Conservation (phyloP, 2,888 invertebrate genomes). For the Candidula unifasciata region DNA sequence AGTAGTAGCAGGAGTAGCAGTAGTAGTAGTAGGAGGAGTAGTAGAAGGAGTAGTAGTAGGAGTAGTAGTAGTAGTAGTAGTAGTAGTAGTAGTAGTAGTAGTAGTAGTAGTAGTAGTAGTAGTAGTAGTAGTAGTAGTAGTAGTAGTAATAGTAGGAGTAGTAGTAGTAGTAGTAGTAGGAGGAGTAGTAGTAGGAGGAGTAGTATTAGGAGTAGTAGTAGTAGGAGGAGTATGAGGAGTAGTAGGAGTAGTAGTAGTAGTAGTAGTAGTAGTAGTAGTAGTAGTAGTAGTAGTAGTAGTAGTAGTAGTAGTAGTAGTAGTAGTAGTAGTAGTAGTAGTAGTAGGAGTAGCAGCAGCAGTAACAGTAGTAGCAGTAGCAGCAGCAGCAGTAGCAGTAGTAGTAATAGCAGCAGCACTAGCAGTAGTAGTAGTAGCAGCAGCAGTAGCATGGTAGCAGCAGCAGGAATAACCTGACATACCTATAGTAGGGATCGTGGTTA, state of each 20-base stretch:
- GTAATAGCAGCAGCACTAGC: slow-evolving; percentile 21
- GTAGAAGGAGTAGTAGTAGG: neutral
- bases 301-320: slow-evolving; percentile 43
- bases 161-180: slow-evolving; percentile 41
- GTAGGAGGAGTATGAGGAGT: slow-evolving; percentile 22
- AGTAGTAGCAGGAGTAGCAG: slow-evolving; percentile 17
- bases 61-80: slow-evolving; percentile 32
- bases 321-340: slow-evolving; percentile 30
- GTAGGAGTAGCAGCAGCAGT: neutral
- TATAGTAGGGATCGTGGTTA: slow-evolving; percentile 46
- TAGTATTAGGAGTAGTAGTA: slow-evolving; percentile 37
- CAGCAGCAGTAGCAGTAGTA: slow-evolving; percentile 42
- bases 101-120: neutral
- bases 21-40: neutral
- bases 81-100: slow-evolving; percentile 1
- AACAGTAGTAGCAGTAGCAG: slow-evolving; percentile 39
- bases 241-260: neutral
- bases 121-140: slow-evolving; percentile 27
- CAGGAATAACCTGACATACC: neutral
- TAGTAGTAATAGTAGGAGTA: slow-evolving; percentile 42
- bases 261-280: neutral
- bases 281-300: slow-evolving; percentile 27
- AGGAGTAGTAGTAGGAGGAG: slow-evolving; percentile 35
- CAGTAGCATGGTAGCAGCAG: slow-evolving; percentile 18
- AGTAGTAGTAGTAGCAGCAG: slow-evolving; percentile 9